These are phyloP conservation scores for Xestia sexstrigata DNA, from an alignment of 2,888 invertebrate species.

Conservation along the genomic window DNA sequence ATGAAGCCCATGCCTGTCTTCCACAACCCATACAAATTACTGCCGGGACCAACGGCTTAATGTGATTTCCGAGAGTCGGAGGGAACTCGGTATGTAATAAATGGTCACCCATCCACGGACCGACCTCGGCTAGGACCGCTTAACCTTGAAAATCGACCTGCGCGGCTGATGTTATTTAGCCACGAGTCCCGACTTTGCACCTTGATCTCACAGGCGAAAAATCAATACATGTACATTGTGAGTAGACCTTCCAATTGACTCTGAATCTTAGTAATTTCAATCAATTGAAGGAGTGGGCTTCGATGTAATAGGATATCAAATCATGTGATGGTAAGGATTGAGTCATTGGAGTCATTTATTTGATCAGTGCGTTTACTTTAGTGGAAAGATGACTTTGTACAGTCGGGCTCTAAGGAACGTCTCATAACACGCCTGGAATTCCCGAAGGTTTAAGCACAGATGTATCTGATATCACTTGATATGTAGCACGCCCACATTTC, in stretches of 20 bases:
- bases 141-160: conserved; percentile 1
- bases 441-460: too few relatives aligned
- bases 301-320: conserved; percentile 64
- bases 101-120: neutral
- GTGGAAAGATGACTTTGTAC: neutral
- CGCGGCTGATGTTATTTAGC: neutral
- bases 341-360: conserved; percentile 38
- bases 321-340: conserved; percentile 45
- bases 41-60: neutral
- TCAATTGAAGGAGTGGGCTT: conserved; percentile 65
- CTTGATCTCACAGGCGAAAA: conserved; percentile 26
- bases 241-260: conserved; percentile 66
- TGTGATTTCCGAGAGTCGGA: neutral
- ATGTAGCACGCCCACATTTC: too few relatives aligned
- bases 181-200: neutral
- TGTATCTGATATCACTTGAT: too few relatives aligned
- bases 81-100: neutral
- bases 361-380: conserved; percentile 15
- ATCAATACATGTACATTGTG: conserved; percentile 47
- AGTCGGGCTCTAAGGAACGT: neutral
- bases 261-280: conserved; percentile 66
- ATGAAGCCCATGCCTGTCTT: too few relatives aligned
- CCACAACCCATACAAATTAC: neutral
- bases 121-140: neutral
- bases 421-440: neutral